Base-by-base conservation (phyloP, 2,113 vertebrate species). In the Chroicocephalus ridibundus region DNA sequence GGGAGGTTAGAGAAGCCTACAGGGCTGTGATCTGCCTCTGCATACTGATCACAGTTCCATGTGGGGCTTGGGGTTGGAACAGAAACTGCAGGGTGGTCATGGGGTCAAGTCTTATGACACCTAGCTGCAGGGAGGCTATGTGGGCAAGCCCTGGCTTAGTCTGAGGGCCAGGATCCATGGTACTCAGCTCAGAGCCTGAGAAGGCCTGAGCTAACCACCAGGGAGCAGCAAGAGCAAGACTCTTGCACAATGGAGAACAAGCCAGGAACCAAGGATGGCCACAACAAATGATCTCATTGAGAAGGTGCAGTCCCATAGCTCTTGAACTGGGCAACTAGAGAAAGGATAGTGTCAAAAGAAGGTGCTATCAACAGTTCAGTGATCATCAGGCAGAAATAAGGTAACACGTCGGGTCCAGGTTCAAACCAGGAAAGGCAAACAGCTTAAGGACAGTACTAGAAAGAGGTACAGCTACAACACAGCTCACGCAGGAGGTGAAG, bases 21-120 rank as follows among this genome's bases (percentile, higher is more conserved):
- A 47, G n/a, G 42, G 16, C 65, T 82, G 52, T 47, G 64, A 62
- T 71, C 47, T 25, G n/a, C 58, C 29, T 88, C 9, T 65, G 40
- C 76, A 15, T 57, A 31, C 42, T 65, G 42, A n/a, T 25, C 58
- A 64, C 66, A 57, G 49, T 36, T 49, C 25, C 31, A 7, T 51
- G 13, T 2, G 5, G 68, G n/a, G 6, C 15, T 47, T 54, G 49
- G 13, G 29, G 24, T 47, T 2, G 0, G 71, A 64, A n/a, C 10
- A 47, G 29, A 55, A 80, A n/a, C 40, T 55, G 66, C 34, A 40
- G 22, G 19, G n/a, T 66, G 32, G 44, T 54, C 26, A 13, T 36
- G 15, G 26, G 44, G 17, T 44, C 60, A 49, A 65, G 42, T 42
- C 31, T 57, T 42, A 42, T 3, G 31, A 72, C 58, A 36, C 11